Conservation (phyloP, 2,888 invertebrate genomes). For the Oscheius myriophilus region DNA sequence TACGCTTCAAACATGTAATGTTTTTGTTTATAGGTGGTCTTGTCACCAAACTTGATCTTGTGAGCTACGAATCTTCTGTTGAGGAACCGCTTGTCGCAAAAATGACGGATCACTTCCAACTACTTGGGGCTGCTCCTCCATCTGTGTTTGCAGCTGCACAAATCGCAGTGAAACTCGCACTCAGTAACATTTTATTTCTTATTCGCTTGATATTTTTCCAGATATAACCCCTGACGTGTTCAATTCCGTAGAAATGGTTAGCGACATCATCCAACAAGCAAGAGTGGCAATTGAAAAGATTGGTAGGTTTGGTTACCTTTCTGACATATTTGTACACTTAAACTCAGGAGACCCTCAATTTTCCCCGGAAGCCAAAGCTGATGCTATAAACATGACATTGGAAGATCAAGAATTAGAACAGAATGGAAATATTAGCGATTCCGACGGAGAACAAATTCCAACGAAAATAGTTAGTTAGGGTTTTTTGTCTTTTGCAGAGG, state of each 20-base stretch:
- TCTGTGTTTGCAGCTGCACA: conserved; percentile 19
- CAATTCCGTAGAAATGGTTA: too few relatives aligned
- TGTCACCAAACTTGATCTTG: conserved; percentile 38
- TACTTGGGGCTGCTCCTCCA: conserved; percentile 28
- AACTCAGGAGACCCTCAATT: conserved; percentile 27
- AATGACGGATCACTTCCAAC: conserved; percentile 8
- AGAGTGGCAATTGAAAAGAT: conserved; percentile 13
- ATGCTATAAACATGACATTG: conserved; percentile 12
- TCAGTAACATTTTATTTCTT: conserved; percentile 1
- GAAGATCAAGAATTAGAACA: background rate
- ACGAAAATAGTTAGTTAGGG: background rate
- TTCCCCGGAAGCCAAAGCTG: conserved; percentile 14
- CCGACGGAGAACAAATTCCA: background rate
- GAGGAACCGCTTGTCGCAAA: conserved; percentile 24
- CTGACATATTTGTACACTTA: conserved; percentile 8
- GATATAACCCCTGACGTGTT: too few relatives aligned
- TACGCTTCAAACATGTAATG: too few relatives aligned
- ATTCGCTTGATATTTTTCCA: background rate
- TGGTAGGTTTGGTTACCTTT: conserved; percentile 16
- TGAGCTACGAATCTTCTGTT: conserved; percentile 30
- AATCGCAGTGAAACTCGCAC: conserved; percentile 11
- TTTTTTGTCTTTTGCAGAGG: background rate
- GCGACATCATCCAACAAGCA: too few relatives aligned
- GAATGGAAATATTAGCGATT: background rate
- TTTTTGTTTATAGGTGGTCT: conserved; percentile 39